Percentiles rank a stretch among this genome's conserved stretches.
Conservation (phyloP, 2,888 invertebrate species). For the Philonicus albiceps region DNA sequence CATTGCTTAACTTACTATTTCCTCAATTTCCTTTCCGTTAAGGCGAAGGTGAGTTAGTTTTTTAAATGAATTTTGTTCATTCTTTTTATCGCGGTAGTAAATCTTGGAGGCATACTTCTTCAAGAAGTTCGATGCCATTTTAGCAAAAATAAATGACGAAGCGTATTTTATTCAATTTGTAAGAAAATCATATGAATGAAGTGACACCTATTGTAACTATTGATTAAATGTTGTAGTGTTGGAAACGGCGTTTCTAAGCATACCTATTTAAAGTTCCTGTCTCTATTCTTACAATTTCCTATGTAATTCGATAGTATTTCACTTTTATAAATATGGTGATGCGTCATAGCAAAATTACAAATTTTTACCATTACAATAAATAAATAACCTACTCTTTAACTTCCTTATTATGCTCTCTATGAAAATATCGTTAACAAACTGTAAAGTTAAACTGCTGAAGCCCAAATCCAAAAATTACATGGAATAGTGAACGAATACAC, state of each 20-base stretch:
- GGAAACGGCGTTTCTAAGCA: background rate
- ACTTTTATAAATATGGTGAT: no score
- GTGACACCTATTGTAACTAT: background rate
- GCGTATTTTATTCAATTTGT: background rate
- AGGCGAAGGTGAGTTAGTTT: conserved; percentile 64
- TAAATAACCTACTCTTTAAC: no score
- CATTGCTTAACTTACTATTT: conserved; percentile 66
- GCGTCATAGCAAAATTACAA: no score
- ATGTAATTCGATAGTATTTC: no score
- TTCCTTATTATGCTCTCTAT: no score
- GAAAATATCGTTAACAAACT: no score
- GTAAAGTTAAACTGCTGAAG: no score
- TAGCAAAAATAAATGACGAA: background rate
- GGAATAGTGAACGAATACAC: background rate
- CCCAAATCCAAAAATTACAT: background rate
- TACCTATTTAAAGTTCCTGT: background rate
- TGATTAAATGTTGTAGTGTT: background rate
- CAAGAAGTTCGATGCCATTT: background rate
- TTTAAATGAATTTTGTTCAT: background rate
- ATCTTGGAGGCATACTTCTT: background rate
- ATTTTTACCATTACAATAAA: no score
- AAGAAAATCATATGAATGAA: background rate
- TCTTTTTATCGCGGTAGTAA: background rate
- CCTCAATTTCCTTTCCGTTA: conserved; percentile 68
- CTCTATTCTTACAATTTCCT: background rate